Conservation (phyloP, 2,113 vertebrate species). For the Rhynchopsitta pachyrhyncha region DNA sequence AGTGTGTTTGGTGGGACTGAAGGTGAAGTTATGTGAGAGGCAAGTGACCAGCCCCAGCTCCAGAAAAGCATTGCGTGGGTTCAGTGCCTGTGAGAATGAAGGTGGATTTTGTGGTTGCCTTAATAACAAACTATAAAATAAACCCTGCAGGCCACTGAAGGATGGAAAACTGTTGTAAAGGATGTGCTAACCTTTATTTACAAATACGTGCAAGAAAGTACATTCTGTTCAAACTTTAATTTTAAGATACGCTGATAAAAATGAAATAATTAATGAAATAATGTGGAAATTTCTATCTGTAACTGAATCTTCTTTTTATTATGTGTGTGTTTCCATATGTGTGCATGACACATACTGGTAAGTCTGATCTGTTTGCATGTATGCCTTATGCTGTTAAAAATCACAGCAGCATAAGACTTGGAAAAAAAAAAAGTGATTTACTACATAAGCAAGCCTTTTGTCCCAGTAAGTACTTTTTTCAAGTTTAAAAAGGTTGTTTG, state of each 20-base stretch:
- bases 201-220: neutral
- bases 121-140: neutral
- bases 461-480: neutral
- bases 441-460: neutral
- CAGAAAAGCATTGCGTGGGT: neutral
- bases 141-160: neutral
- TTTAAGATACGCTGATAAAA: neutral
- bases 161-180: neutral
- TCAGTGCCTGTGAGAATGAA: neutral
- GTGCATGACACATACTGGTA: neutral
- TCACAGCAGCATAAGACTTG: neutral
- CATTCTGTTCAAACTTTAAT: neutral
- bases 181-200: neutral
- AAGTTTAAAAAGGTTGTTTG: neutral
- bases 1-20: neutral
- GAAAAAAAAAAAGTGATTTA: neutral
- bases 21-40: fast-evolving
- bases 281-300: neutral
- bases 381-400: neutral
- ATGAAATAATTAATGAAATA: neutral
- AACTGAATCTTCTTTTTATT: neutral
- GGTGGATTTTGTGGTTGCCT: neutral
- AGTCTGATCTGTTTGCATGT: neutral
- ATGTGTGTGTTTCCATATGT: neutral
- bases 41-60: neutral